These are phyloP conservation scores for Gyps fulvus DNA, from an alignment of 2,113 vertebrate genomes.

Conservation along the genomic window DNA sequence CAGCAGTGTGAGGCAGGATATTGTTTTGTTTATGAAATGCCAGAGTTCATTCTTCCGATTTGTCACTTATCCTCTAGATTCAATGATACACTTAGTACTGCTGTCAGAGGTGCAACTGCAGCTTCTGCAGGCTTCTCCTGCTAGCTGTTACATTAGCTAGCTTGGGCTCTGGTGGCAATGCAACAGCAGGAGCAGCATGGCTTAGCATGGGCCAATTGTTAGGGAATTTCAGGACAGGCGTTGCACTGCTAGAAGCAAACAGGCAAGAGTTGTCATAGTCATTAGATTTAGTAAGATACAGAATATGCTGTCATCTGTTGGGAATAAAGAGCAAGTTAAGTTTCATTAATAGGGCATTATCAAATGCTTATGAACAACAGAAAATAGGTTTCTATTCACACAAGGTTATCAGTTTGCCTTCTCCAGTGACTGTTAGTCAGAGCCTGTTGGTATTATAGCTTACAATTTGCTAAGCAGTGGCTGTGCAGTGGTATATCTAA, in stretches of 20 bases:
- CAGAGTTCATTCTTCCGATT: not conserved
- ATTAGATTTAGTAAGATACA: not conserved
- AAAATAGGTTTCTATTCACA: not conserved
- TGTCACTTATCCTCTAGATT: not conserved
- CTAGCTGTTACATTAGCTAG: accelerated
- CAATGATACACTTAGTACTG: accelerated
- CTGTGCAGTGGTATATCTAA: not conserved
- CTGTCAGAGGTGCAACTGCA: not conserved
- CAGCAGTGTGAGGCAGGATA: not conserved
- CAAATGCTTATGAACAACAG: not conserved
- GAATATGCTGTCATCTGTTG: not conserved
- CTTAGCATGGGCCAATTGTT: accelerated
- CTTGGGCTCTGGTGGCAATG: not conserved
- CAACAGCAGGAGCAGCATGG: not conserved
- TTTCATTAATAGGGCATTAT: not conserved
- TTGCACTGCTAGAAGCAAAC: not conserved
- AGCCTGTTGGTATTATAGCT: not conserved
- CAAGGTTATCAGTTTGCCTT: not conserved
- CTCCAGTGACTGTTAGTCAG: not conserved
- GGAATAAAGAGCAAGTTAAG: not conserved
- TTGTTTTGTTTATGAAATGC: not conserved
- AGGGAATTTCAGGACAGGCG: not conserved
- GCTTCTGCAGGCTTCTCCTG: not conserved
- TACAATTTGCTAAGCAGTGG: not conserved
- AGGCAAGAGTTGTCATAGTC: not conserved